Evolutionary conservation across 2,797 vertebrate species (phyloP), one percentile per base, ranked within the genome.

Genomic region (Notolepis coatsorum): DNA sequence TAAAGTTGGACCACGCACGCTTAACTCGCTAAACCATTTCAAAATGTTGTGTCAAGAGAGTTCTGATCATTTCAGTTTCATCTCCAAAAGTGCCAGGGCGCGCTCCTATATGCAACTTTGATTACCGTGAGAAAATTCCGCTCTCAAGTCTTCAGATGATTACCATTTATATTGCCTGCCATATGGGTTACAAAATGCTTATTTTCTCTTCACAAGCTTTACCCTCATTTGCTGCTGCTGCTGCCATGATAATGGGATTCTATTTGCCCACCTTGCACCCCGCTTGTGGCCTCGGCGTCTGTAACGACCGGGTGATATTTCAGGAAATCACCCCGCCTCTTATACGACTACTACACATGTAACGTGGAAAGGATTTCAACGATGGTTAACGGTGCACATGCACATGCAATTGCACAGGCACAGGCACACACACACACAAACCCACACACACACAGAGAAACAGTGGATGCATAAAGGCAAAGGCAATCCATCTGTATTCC

Each of bases 151-250:
- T 64, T 47, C 7, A 61, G 25, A 66, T 58, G 54, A 88, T 86
- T 76, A 82, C 64, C 82, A 89, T 88, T 85, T 70, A 83, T 80
- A 88, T 81, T 75, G 75, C 62, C 53, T 68, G 46, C 52, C 48
- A 51, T 41, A 67, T 64, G 46, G 31, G 47, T 63, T 69, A 68
- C 61, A 61, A 56, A 72, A 66, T 21, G 46, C 59, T n/a, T n/a
- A 67, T 4, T 46, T 65, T 57, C 59, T 39, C 61, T 42, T 54
- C 59, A 54, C 64, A 57, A 62, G 30, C 61, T 27, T 61, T 30
- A 47, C 59, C 31, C 66, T 35, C 56, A 53, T 13, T 0, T 56
- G 31, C 31, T 38, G 53, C 45, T 15, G 23, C 58, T 48, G 47
- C 57, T 35, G 42, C 45, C 28, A 49, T 68, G 68, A 65, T 84